A percentile compares a stretch with the other conserved stretches of the same genome.
Conservation (phyloP, 2,113 vertebrate species). For the Turdus rufiventris region DNA sequence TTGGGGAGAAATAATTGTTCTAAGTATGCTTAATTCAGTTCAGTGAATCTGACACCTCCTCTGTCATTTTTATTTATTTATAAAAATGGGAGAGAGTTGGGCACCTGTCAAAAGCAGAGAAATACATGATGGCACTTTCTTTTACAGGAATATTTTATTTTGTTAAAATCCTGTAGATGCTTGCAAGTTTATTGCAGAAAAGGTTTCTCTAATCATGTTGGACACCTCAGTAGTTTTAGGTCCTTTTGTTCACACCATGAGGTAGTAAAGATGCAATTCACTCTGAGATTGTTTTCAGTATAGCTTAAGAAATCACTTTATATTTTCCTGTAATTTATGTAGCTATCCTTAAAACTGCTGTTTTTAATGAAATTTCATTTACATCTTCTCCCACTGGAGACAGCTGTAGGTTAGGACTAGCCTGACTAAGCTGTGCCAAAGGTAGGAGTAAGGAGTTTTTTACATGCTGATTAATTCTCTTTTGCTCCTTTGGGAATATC, state of each 20-base stretch:
- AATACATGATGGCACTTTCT: neutral
- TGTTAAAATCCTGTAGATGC: neutral
- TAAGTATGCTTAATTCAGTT: conserved; percentile 13
- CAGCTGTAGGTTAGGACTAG: conserved; percentile 70
- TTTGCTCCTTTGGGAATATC: conserved; percentile 63
- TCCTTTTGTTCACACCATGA: neutral
- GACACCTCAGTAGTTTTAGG: neutral
- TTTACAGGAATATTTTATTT: neutral
- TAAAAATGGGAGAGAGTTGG: neutral
- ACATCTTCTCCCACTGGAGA: conserved; percentile 65
- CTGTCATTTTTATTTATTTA: conserved; percentile 37
- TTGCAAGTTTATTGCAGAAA: neutral
- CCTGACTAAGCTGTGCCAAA: conserved; percentile 71
- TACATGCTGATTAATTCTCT: conserved; percentile 71
- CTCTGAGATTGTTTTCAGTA: neutral
- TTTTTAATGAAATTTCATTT: conserved; percentile 66
- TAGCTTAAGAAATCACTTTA: neutral
- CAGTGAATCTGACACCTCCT: neutral
- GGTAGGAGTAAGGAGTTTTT: conserved; percentile 70
- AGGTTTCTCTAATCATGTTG: neutral
- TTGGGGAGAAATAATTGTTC: conserved; percentile 31
- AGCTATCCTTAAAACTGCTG: conserved; percentile 56
- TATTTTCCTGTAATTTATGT: conserved; percentile 41
- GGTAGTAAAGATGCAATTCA: neutral
- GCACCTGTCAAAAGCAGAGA: neutral